Percentiles rank a stretch among this genome's conserved stretches.
Conservation (phyloP, 2,797 vertebrate genomes). For the Poeciliopsis infans region DNA sequence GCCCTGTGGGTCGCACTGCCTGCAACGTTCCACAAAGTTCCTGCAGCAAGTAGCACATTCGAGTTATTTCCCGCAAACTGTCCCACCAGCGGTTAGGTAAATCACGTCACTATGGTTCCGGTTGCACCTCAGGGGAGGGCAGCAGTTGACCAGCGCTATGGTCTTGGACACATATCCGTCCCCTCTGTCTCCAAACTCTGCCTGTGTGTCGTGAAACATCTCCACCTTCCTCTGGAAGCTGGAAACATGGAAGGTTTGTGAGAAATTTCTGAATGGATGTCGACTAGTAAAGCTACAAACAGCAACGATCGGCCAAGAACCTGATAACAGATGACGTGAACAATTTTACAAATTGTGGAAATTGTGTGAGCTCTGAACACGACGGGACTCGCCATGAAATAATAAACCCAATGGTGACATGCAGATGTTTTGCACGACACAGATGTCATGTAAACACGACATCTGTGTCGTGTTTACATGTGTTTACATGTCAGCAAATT, state of each 20-base stretch:
- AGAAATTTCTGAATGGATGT: constrained; percentile 13
- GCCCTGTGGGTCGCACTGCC: constrained; percentile 84
- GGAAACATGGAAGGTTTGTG: constrained; percentile 30
- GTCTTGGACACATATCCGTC: constrained; percentile 85
- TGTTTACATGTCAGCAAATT: neutral
- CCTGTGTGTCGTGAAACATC: constrained; percentile 86
- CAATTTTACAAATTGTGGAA: neutral
- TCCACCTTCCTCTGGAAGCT: constrained; percentile 93
- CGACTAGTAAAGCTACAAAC: neutral
- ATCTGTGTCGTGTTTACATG: neutral
- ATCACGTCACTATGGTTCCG: neutral
- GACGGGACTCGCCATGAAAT: neutral
- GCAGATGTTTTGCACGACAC: neutral
- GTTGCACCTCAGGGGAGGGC: constrained; percentile 89
- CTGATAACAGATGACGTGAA: neutral
- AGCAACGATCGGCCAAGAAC: neutral
- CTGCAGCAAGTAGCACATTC: constrained; percentile 61
- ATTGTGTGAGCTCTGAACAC: neutral
- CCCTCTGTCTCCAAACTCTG: constrained; percentile 78
- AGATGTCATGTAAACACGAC: too few species aligned
- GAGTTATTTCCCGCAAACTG: neutral
- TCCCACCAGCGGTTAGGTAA: neutral
- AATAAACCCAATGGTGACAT: neutral
- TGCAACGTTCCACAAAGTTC: constrained; percentile 87
- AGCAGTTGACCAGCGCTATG: constrained; percentile 89